phyloP scores from a whole-genome alignment of 2,797 vertebrate species.

The Pangasius macronema region DNA sequence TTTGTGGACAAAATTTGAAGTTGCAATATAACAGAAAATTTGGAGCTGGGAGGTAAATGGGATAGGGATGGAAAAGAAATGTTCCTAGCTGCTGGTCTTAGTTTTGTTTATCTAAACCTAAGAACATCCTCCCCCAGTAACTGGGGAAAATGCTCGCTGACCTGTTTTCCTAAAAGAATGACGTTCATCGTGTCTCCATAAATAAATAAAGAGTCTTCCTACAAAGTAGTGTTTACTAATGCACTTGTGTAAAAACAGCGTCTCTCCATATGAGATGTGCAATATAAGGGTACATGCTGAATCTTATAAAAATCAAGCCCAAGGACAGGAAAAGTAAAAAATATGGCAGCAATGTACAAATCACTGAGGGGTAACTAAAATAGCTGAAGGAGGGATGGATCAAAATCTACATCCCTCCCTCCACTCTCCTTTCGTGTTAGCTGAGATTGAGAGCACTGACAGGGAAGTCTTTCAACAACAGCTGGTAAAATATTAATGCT shows the following conservation, averaged over 20 bases:
- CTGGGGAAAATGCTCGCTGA: slow-evolving; percentile 36
- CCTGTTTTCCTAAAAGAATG: slow-evolving; percentile 46
- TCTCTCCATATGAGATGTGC: slow-evolving; percentile 35
- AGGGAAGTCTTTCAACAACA: slow-evolving; percentile 65
- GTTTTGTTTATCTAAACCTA: slow-evolving; percentile 44
- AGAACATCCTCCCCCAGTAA: slow-evolving; percentile 35
- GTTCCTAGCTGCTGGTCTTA: slow-evolving; percentile 35
- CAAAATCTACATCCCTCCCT: slow-evolving; percentile 42
- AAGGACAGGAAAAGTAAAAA: slow-evolving; percentile 27
- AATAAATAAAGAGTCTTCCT: slow-evolving; percentile 51
- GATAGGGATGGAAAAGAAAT: slow-evolving; percentile 25
- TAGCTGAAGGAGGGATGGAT: slow-evolving; percentile 39
- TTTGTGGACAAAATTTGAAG: slow-evolving; percentile 19
- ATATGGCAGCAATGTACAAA: slow-evolving; percentile 40
- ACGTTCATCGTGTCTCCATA: slow-evolving; percentile 41
- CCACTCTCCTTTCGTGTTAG: slow-evolving; percentile 15
- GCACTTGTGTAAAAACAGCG: slow-evolving; percentile 39
- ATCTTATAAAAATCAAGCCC: slow-evolving; percentile 45
- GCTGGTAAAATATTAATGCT: slow-evolving; percentile 76
- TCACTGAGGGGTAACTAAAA: slow-evolving; percentile 46
- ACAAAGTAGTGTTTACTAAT: slow-evolving; percentile 56
- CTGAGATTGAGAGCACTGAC: slow-evolving; percentile 29
- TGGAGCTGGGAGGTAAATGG: slow-evolving; percentile 25
- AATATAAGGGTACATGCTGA: slow-evolving; percentile 45
- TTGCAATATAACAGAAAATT: slow-evolving; percentile 8